Evolutionary conservation across 2,888 invertebrate species (phyloP).

Genomic region (Andrena marginata): DNA sequence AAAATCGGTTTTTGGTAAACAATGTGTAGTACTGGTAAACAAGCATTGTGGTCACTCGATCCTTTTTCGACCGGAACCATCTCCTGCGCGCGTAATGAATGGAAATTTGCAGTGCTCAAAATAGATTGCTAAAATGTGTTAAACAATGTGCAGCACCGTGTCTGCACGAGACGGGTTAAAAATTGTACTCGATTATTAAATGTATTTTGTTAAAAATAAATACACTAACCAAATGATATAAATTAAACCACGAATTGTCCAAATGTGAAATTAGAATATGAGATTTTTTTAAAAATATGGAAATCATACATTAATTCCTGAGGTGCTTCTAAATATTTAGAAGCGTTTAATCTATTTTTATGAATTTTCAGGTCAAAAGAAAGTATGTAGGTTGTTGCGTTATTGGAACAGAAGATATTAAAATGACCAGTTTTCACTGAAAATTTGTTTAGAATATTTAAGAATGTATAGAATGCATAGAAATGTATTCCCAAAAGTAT

Average conservation of each 20-base stretch:
- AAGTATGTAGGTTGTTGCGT: too few relatives aligned
- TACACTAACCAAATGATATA: not conserved
- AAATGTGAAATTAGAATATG: too few relatives aligned
- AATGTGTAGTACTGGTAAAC: slow-evolving; percentile 45
- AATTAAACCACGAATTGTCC: not conserved
- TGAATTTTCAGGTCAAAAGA: too few relatives aligned
- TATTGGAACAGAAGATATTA: too few relatives aligned
- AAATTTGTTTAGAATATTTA: too few relatives aligned
- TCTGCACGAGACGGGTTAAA: not conserved
- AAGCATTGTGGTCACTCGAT: slow-evolving; percentile 31
- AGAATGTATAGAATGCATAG: too few relatives aligned
- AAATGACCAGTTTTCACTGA: too few relatives aligned
- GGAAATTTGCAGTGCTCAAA: slow-evolving; percentile 33
- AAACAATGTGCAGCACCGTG: not conserved
- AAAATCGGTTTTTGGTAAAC: slow-evolving; percentile 55
- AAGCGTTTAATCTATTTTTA: too few relatives aligned
- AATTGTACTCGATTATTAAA: not conserved
- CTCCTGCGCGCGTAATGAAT: slow-evolving; percentile 26
- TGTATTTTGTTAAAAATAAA: not conserved
- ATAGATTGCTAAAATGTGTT: slow-evolving; percentile 26
- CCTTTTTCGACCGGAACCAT: slow-evolving; percentile 23
- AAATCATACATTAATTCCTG: too few relatives aligned
- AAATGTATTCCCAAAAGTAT: too few relatives aligned
- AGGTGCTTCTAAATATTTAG: too few relatives aligned
- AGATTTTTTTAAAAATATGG: too few relatives aligned